Percentiles rank a stretch among this genome's conserved stretches.
Conservation (phyloP, 2,888 invertebrate genomes). For the Cheilosia pagana region DNA sequence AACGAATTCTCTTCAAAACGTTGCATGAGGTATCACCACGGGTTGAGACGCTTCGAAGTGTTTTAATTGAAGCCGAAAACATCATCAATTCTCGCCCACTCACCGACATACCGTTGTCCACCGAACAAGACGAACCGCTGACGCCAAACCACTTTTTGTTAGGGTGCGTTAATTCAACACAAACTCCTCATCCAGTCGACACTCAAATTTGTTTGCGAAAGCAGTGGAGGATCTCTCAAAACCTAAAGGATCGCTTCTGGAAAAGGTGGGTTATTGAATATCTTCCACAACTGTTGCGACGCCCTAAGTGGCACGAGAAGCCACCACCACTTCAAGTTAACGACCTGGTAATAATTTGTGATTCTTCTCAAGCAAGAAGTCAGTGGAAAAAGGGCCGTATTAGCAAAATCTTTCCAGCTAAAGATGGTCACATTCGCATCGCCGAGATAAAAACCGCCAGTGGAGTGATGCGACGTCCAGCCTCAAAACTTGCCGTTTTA, state of each 20-base stretch:
- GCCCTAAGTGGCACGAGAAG: too few species aligned
- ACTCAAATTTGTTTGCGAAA: neutral
- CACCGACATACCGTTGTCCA: constrained; percentile 54
- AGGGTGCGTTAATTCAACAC: constrained; percentile 41
- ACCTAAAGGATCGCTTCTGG: neutral
- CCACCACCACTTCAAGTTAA: too few species aligned
- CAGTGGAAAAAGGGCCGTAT: too few species aligned
- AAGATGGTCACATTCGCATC: too few species aligned
- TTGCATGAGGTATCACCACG: constrained; percentile 46
- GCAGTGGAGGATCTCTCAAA: neutral
- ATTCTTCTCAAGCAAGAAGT: neutral
- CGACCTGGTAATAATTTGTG: too few species aligned
- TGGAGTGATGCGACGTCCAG: too few species aligned
- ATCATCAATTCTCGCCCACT: constrained; percentile 62
- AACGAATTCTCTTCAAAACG: constrained; percentile 34
- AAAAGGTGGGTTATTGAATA: too few species aligned
- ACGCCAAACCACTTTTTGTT: constrained; percentile 71
- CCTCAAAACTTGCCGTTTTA: neutral
- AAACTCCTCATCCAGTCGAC: constrained; percentile 41
- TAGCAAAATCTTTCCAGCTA: too few species aligned
- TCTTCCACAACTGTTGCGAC: too few species aligned
- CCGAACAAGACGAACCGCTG: constrained; percentile 51
- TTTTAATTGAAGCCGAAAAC: too few species aligned
- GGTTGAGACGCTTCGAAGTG: constrained; percentile 63
- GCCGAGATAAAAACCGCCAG: too few species aligned